phyloP scores from a whole-genome alignment of 2,888 invertebrate species.

The Zootermopsis nevadensis region DNA sequence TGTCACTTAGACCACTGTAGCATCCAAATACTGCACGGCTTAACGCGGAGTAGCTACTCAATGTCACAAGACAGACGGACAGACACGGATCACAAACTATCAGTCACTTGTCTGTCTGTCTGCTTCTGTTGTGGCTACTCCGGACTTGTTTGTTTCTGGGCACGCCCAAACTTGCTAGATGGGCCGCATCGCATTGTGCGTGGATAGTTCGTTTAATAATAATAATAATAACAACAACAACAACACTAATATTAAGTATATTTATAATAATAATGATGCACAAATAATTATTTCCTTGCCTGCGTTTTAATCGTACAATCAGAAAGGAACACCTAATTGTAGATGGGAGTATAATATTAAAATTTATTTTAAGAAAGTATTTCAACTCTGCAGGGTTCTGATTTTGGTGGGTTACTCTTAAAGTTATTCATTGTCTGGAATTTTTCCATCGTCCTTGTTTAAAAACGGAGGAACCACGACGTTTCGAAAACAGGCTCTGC shows the following conservation, averaged over 20 bases:
- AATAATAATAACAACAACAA: constrained; percentile 19
- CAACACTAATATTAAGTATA: not conserved
- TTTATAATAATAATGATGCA: not conserved
- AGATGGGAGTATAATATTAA: too few species aligned
- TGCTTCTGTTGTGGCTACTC: constrained; percentile 23
- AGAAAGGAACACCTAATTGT: too few species aligned
- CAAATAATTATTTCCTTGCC: too few species aligned
- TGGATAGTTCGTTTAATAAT: not conserved
- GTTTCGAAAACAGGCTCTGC: too few species aligned
- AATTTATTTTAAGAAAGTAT: too few species aligned
- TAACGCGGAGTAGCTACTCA: constrained; percentile 25
- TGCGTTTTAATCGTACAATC: too few species aligned
- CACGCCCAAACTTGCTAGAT: not conserved
- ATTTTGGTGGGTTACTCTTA: too few species aligned
- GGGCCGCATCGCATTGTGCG: constrained; percentile 7
- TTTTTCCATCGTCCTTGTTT: too few species aligned
- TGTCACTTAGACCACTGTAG: not conserved
- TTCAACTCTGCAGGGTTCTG: too few species aligned
- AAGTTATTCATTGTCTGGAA: too few species aligned
- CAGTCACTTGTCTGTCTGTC: constrained; percentile 40
- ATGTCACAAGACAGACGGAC: constrained; percentile 29
- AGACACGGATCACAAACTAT: constrained; percentile 43
- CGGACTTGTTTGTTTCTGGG: not conserved
- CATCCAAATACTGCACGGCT: not conserved
- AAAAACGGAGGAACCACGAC: too few species aligned